Base-by-base conservation (phyloP, 2,113 vertebrate genomes). In the Formicarius rufipectus region DNA sequence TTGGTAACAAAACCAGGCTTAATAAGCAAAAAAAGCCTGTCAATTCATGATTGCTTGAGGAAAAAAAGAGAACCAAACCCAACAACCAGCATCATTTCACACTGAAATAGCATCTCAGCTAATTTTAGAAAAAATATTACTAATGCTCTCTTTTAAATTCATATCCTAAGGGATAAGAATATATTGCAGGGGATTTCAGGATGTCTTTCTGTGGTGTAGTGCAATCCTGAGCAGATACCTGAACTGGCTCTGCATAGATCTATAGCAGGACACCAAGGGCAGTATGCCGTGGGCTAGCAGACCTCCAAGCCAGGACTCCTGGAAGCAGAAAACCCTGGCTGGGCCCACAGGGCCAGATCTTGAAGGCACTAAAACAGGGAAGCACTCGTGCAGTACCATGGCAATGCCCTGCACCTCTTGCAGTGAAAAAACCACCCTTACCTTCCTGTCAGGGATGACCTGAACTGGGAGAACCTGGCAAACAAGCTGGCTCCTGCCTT, bases 101-200 rank as follows among this genome's bases (percentile, higher is more conserved):
- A 96, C 68, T 97, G 76, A 96, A 97, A 96, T 37, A 77, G 95
- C 96, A 92, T 97, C 92, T 97, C 90, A 91, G 97, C 96, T 98
- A 97, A 98, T 98, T 98, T 96, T 95, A 98, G 98, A 95, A 92
- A 96, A 97, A 98, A 95, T 97, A 98, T 97, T 98, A 98, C 98
- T 98, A 97, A 98, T 96, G 91, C 91, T 96, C 59, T 97, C 75
- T 95, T 96, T 98, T 97, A 96, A 94, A 94, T 97, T 95, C 96
- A 58, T 33, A 20, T 64, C 64, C 56, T 52, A 69, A 68, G 18
- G 31, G 13, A 79, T 23, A 79, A 78, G 5, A 68, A 87, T 91
- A 84, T 44, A 68, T 7, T 12, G 35, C 37, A 21, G 12, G 49
- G 60, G 52, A 22, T 84, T 81, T 80, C 76, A 64, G 62, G 44